Conservation (phyloP, 2,797 vertebrate genomes). For the Otolemur crassicaudatus region DNA sequence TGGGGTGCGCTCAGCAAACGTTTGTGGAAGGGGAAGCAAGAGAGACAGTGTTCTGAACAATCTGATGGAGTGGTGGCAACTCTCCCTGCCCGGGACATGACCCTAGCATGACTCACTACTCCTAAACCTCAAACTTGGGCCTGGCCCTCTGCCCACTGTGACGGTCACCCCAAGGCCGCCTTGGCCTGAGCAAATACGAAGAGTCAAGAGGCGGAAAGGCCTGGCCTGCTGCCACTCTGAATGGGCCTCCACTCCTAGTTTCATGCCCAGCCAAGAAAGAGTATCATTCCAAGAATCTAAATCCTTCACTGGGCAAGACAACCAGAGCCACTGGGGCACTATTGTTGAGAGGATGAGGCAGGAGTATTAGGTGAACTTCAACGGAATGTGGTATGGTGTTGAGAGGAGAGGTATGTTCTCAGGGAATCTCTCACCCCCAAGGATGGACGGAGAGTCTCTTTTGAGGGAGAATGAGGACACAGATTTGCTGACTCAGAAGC, state of each 20-base stretch:
- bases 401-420: neutral
- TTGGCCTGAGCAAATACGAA: slow-evolving; percentile 61
- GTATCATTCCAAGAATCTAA: neutral
- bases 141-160: neutral
- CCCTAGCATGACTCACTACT: neutral
- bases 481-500: neutral
- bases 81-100: neutral
- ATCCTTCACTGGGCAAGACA: neutral
- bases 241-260: neutral
- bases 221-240: neutral
- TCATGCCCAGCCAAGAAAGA: neutral
- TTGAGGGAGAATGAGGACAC: neutral
- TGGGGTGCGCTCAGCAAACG: neutral
- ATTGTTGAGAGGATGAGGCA: neutral
- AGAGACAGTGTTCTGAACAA: neutral
- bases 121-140: neutral
- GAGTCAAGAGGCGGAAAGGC: slow-evolving; percentile 13
- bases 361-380: neutral
- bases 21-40: neutral
- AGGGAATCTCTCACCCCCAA: neutral
- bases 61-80: neutral
- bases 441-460: neutral
- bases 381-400: neutral
- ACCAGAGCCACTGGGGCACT: neutral
- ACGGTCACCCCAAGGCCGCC: neutral